Base-by-base conservation (phyloP, 92 coral and sea anemone genomes). In the Siderastrea siderea region DNA sequence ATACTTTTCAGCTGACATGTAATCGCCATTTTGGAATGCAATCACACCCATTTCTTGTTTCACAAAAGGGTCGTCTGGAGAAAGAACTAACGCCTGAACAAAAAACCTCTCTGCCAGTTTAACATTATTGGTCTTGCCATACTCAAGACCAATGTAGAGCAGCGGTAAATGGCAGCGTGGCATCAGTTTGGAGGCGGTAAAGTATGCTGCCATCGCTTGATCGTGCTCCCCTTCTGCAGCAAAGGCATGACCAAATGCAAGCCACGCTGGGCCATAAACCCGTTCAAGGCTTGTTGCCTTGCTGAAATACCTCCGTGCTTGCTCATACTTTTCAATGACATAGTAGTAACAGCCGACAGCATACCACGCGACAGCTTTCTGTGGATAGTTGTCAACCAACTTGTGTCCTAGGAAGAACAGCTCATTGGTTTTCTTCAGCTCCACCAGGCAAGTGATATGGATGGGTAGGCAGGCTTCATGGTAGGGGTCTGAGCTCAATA, bases 161-260 rank as follows among this genome's bases (percentile, higher is more conserved):
- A 97, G 92, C 1, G 99, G 99, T 81, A 95, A 88, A 77, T 97
- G 97, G 50, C 96, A 93, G 17, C 96, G 94, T 7, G 98, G 99
- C 99, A 97, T 97, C 73, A 97, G 90, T 61, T 96, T 97, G 54
- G 99, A 95, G 2, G 99, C 98, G 58, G 98, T 94, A 68, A 97
- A 97, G 78, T 97, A 97, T 43, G 99, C 96, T 71, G 99, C 98
- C 99, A 97, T 97, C 63, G 99, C 99, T 84, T 97, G 99, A 76
- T 97, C 99, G 84, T 98, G 99, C 55, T 98, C 99, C 5, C 98
- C 99, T 89, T 98, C 99, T 47, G 96, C 98, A 2, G 99, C 99
- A 91, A 98, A 98, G 3, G 99, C 94, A 81, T 98, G 99, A 14
- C 99, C 99, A 91, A 98, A 98, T 61, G 96, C 98, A 80, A 98